phyloP scores from a whole-genome alignment of 2,888 invertebrate genomes.

The Chloroclystis v-ata region DNA sequence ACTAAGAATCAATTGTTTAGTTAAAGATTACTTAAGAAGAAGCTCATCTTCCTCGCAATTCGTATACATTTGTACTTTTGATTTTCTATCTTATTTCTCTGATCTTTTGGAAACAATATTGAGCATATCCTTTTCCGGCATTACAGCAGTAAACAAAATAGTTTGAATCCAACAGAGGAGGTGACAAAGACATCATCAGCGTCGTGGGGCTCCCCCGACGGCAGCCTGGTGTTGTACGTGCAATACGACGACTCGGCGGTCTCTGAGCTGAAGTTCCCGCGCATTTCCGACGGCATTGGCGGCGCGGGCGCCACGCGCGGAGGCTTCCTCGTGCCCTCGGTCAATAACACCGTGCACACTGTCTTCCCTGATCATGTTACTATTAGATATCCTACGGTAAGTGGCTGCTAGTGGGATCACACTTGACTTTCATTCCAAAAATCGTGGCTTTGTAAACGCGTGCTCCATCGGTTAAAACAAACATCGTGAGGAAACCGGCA shows the following conservation, averaged over 20 bases:
- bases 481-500: too few species aligned
- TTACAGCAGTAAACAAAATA: too few species aligned
- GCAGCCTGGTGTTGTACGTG: slow-evolving; percentile 89
- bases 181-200: slow-evolving; percentile 89
- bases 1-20: too few species aligned
- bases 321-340: slow-evolving; percentile 63
- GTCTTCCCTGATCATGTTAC: slow-evolving; percentile 88
- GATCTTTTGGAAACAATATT: too few species aligned
- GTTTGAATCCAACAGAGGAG: slow-evolving; percentile 90
- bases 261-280: slow-evolving; percentile 87
- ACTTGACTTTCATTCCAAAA: too few species aligned
- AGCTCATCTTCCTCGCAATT: too few species aligned
- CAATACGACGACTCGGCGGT: slow-evolving; percentile 91
- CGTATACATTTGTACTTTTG: too few species aligned
- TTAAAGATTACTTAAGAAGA: too few species aligned
- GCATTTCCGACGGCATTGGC: slow-evolving; percentile 85
- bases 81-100: too few species aligned
- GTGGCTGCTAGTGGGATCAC: slow-evolving; percentile 25
- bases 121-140: too few species aligned
- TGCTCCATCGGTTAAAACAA: too few species aligned
- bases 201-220: slow-evolving; percentile 91
- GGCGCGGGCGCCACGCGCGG: slow-evolving; percentile 78
- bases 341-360: slow-evolving; percentile 71
- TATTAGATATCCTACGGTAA: slow-evolving; percentile 90
- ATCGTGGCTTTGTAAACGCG: too few species aligned